Base-by-base conservation (phyloP, 2,797 vertebrate genomes). In the Ibycter americanus region DNA sequence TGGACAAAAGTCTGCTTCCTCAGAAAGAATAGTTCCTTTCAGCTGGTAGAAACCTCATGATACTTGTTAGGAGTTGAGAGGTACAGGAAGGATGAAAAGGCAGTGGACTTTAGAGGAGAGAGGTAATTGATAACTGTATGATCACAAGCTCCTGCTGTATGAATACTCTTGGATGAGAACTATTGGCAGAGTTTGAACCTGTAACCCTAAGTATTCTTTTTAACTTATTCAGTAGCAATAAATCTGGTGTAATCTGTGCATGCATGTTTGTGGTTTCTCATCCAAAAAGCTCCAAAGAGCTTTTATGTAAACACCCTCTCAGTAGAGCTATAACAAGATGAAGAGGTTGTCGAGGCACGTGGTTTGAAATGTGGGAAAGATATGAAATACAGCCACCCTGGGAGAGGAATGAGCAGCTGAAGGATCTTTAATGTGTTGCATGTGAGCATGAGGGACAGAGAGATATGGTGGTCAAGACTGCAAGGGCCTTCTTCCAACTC, bases 271-370 rank as follows among this genome's bases (percentile, higher is more conserved):
- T 81, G 82, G 92, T 92, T 95, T 97, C 84, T 95, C 65, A 70
- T 97, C 92, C 79, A 89, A 95, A 93, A 97, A 92, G 79, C 91
- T 96, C 93, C 83, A 66, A 91, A 95, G 90, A 83, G 89, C 92
- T 96, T 97, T 94, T 89, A 80, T 94, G 54, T 92, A 95, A 97
- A 95, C 89, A 96, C 76, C 11, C 84, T 97, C 76, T 97, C 70
- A 71, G 70, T 31, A 92, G 89, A 94, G 68, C 93, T 93, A 62
- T 91, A 96, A 92, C 61, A 93, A 87, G 71, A 83, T 91, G 90
- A 94, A 96, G 94, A 96, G 92, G 79, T 94, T 3, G 0, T 91
- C 18, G 14, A 94, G 65, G 61, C 89, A 91, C 17, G 21, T 81
- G 84, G 56, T 92, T 93, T 89, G 72, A 93, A 92, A 93, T 89